A percentile compares a stretch with the other conserved stretches of the same genome.
These are phyloP conservation scores for Quadroppia sp. DNA, from an alignment of 2,888 invertebrate species.

Conservation along the genomic window DNA sequence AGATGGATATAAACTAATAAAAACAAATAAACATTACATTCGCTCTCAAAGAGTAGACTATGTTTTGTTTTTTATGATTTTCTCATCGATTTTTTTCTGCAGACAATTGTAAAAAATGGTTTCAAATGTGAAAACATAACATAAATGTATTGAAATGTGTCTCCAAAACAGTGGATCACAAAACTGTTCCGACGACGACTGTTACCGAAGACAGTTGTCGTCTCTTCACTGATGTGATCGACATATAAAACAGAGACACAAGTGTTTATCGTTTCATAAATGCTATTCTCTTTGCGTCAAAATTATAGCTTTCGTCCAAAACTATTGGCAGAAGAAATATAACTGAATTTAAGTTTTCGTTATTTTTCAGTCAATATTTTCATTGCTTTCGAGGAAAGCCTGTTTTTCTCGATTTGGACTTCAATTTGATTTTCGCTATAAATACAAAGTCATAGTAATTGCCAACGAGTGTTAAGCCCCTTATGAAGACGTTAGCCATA, in stretches of 20 bases:
- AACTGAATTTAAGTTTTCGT: not conserved
- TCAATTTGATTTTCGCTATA: not conserved
- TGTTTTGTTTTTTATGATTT: too few species aligned
- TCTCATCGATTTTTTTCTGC: too few species aligned
- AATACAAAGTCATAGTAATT: not conserved
- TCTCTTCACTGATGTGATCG: not conserved
- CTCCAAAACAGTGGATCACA: not conserved
- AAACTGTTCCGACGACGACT: not conserved
- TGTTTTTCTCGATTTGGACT: not conserved
- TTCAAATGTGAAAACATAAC: too few species aligned
- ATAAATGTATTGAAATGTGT: not conserved
- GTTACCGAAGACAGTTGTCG: not conserved
- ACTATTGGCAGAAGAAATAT: not conserved
- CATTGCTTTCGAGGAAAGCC: too few species aligned
- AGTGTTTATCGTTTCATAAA: slow-evolving; percentile 23
- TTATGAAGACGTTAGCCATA: slow-evolving; percentile 25
- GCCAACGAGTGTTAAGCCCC: not conserved
- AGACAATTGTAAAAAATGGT: too few species aligned
- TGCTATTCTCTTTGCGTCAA: not conserved
- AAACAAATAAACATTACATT: slow-evolving; percentile 1
- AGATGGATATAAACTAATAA: slow-evolving; percentile 1
- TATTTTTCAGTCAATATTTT: too few species aligned
- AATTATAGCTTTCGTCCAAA: slow-evolving; percentile 3
- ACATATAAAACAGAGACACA: not conserved
- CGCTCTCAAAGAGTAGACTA: too few species aligned